These are phyloP conservation scores for Atherinomorus stipes DNA, from an alignment of 2,113 vertebrate species.

Conservation along the genomic window DNA sequence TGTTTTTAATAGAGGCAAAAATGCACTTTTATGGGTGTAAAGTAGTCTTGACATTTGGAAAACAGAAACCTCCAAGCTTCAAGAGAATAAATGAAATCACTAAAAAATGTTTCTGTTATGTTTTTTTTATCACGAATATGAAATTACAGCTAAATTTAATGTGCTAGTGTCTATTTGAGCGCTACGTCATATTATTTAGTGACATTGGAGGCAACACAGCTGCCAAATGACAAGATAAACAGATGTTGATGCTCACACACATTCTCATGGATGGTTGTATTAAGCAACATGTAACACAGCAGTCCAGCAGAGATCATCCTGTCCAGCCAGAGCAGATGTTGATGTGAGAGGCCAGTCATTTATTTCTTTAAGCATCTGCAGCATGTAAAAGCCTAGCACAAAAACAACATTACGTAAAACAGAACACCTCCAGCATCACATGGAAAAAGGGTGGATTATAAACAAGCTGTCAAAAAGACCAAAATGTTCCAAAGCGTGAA, in stretches of 20 bases:
- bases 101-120: too few relatives aligned
- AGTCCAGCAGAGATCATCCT: conserved; percentile 51
- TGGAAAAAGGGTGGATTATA: neutral
- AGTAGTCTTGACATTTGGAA: conserved; percentile 18
- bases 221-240: conserved; percentile 61
- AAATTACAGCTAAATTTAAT: conserved; percentile 28
- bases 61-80: neutral
- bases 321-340: conserved; percentile 51
- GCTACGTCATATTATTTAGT: conserved; percentile 10
- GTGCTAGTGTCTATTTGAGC: conserved; percentile 2
- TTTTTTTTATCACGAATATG: conserved; percentile 4
- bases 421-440: neutral
- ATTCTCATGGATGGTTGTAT: conserved; percentile 28
- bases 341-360: conserved; percentile 5
- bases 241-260: conserved; percentile 52
- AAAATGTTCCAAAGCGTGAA: conserved; percentile 29
- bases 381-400: conserved; percentile 19
- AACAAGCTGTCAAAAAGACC: conserved; percentile 34
- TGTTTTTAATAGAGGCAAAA: neutral
- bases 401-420: conserved; percentile 21
- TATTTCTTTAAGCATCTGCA: conserved; percentile 31
- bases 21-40: conserved; percentile 3
- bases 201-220: conserved; percentile 29
- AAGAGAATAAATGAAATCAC: conserved; percentile 2
- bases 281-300: conserved; percentile 56